phyloP scores from a whole-genome alignment of 2,888 invertebrate genomes.

The Ferdinandea cuprea region DNA sequence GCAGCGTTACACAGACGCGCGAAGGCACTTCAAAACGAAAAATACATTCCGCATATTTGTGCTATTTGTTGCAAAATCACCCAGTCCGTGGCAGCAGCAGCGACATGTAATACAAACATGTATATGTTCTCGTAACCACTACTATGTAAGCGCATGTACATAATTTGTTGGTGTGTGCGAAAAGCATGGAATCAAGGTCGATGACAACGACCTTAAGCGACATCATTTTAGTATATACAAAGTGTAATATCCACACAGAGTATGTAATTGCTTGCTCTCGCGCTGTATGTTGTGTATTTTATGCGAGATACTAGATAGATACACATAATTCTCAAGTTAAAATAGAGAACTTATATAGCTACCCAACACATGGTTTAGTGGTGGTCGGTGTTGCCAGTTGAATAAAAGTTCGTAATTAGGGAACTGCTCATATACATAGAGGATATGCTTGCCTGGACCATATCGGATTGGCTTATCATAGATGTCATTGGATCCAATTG shows the following conservation, averaged over 20 bases:
- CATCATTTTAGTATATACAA: slow-evolving; percentile 56
- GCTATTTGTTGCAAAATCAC: slow-evolving; percentile 38
- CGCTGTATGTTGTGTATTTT: slow-evolving; percentile 35
- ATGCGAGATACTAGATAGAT: slow-evolving; percentile 48
- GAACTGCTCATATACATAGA: no score
- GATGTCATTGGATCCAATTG: no score
- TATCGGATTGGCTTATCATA: no score
- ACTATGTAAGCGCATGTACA: no score
- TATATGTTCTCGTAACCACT: slow-evolving; percentile 8
- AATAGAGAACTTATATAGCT: neutral
- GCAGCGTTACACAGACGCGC: slow-evolving; percentile 10
- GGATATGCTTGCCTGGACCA: no score
- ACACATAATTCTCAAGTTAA: slow-evolving; percentile 48
- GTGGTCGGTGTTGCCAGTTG: slow-evolving; percentile 52
- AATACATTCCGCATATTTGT: slow-evolving; percentile 47
- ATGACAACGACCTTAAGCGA: slow-evolving; percentile 74
- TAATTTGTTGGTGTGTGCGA: slow-evolving; percentile 21
- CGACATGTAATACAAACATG: slow-evolving; percentile 30
- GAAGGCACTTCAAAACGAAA: neutral
- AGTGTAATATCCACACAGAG: slow-evolving; percentile 22
- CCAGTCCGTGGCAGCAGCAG: neutral
- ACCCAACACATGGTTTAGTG: slow-evolving; percentile 35
- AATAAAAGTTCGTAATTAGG: neutral
- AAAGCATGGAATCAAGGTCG: slow-evolving; percentile 73
- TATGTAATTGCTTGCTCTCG: slow-evolving; percentile 30